Conservation (phyloP, 2,888 invertebrate genomes). For the Lycia hirtaria region DNA sequence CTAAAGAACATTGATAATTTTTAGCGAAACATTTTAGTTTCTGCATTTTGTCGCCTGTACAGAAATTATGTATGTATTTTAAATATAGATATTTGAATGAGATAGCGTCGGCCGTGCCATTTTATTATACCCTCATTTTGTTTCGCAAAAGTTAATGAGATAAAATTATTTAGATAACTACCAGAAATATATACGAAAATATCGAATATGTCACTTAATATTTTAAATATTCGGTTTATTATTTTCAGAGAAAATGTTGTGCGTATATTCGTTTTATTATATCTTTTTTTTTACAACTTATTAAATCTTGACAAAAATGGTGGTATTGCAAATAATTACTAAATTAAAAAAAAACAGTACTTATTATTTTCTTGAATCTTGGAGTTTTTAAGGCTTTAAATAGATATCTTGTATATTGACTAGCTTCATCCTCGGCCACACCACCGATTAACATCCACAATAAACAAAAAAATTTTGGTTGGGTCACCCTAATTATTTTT, state of each 20-base stretch:
- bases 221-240: background rate
- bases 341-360: no score
- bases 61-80: background rate
- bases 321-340: no score
- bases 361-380: no score
- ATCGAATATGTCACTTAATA: no score
- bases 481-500: no score
- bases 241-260: background rate
- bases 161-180: conserved; percentile 11
- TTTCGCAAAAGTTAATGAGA: conserved; percentile 15
- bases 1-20: background rate
- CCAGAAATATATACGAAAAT: background rate
- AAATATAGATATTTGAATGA: conserved; percentile 8
- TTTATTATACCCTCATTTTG: conserved; percentile 16
- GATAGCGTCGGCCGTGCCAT: conserved; percentile 13
- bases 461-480: no score
- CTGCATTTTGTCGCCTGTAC: background rate
- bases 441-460: no score
- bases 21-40: background rate
- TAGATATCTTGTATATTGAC: no score
- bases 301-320: no score
- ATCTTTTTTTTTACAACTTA: background rate
- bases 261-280: background rate
- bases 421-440: no score
- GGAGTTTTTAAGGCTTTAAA: no score